Evolutionary conservation across 2,888 invertebrate genomes (phyloP).

Genomic region (Caenorhabditis doughertyi): DNA sequence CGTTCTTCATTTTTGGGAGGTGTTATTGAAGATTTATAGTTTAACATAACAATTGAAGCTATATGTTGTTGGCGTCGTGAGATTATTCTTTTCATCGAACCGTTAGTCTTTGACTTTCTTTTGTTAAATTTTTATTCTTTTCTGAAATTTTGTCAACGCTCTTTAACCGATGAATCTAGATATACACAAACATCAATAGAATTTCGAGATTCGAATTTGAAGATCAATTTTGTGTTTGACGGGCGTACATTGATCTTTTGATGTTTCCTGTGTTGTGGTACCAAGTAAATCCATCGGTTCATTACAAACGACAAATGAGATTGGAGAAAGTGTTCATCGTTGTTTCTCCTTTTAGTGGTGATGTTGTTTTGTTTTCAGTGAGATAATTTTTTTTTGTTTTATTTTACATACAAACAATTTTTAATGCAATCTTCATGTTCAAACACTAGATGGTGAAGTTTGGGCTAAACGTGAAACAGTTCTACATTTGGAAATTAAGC

Average conservation of each 20-base stretch:
- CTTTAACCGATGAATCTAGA: conserved; percentile 5
- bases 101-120: conserved; percentile 25
- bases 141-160: background rate
- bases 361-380: background rate
- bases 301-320: too few relatives aligned
- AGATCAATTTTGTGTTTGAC: background rate
- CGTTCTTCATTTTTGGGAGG: background rate
- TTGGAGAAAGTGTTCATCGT: too few relatives aligned
- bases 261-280: too few relatives aligned
- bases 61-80: conserved; percentile 17
- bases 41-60: conserved; percentile 27
- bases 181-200: background rate
- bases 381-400: conserved; percentile 6
- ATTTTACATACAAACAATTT: conserved; percentile 29
- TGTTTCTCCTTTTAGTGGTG: too few relatives aligned
- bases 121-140: background rate
- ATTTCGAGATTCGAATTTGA: background rate
- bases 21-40: background rate
- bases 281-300: too few relatives aligned
- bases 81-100: conserved; percentile 1
- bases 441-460: conserved; percentile 46
- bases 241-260: too few relatives aligned
- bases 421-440: conserved; percentile 49
- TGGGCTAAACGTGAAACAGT: conserved; percentile 9
- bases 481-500: conserved; percentile 23